A percentile compares a stretch with the other conserved stretches of the same genome.
phyloP scores from a whole-genome alignment of 2,797 vertebrate species.

The Amphiprion clarkii region DNA sequence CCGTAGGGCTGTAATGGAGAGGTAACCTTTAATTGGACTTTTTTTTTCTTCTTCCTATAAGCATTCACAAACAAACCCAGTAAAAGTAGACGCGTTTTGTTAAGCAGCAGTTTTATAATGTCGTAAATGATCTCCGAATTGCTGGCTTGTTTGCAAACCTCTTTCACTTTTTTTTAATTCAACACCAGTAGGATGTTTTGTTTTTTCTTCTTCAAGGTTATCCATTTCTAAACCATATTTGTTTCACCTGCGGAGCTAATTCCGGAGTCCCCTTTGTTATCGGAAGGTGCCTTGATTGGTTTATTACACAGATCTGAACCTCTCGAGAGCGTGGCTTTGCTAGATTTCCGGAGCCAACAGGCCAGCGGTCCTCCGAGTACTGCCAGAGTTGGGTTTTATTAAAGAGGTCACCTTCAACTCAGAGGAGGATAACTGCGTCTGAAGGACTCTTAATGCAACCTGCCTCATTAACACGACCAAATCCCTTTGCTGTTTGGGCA shows the following conservation, averaged over 20 bases:
- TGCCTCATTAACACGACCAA: constrained; percentile 50
- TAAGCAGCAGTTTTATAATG: constrained; percentile 46
- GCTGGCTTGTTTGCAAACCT: constrained; percentile 12
- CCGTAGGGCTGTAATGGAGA: constrained; percentile 3
- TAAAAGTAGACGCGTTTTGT: constrained; percentile 22
- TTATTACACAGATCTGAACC: constrained; percentile 32
- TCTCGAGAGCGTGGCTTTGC: constrained; percentile 22
- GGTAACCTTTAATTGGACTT: constrained; percentile 41
- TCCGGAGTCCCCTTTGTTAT: constrained; percentile 34
- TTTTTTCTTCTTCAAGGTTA: constrained; percentile 27
- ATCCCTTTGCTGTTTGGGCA: constrained; percentile 31
- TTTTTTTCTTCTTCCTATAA: constrained; percentile 2
- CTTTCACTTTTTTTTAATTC: constrained; percentile 10
- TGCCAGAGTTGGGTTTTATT: constrained; percentile 47
- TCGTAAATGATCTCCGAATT: constrained; percentile 31
- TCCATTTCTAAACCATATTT: constrained; percentile 35
- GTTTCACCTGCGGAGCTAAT: constrained; percentile 18
- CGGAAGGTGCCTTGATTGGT: constrained; percentile 27
- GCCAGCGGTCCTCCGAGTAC: constrained; percentile 28
- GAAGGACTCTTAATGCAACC: constrained; percentile 40
- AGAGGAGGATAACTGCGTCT: constrained; percentile 29
- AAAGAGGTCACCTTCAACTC: constrained; percentile 61
- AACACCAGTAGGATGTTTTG: not conserved
- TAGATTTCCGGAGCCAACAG: constrained; percentile 35
- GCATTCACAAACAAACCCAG: not conserved